Conservation (phyloP, 1,140 invertebrate species). For the Neodiprion lecontei region DNA sequence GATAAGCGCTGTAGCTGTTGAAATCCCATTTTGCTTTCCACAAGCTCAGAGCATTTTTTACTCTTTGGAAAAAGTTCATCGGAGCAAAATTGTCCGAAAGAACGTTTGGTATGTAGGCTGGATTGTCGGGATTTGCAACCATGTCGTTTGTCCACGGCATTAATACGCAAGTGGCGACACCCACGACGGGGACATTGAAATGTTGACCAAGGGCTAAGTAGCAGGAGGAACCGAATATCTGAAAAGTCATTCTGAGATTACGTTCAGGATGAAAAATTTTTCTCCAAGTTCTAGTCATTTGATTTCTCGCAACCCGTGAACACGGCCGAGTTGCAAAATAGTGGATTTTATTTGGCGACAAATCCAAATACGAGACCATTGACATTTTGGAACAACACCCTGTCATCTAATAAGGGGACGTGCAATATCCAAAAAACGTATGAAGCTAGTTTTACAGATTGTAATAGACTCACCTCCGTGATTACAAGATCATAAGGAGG, state of each 20-base stretch:
- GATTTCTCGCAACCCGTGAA: not conserved
- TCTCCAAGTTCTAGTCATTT: not conserved
- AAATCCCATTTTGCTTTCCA: not conserved
- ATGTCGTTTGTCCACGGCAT: conserved; percentile 70
- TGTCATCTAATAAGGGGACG: too few relatives aligned
- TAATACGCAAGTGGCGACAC: conserved; percentile 64
- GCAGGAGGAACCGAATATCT: conserved; percentile 52
- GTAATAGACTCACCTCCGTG: conserved; percentile 32
- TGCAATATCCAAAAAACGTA: too few relatives aligned
- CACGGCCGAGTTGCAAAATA: too few relatives aligned
- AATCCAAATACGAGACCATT: too few relatives aligned
- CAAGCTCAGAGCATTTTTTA: conserved; percentile 57
- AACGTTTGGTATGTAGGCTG: conserved; percentile 67
- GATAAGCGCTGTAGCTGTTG: conserved; percentile 29
- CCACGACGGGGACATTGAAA: conserved; percentile 66
- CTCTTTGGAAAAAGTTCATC: conserved; percentile 68
- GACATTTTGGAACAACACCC: too few relatives aligned
- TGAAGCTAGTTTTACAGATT: too few relatives aligned
- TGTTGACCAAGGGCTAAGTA: conserved; percentile 63
- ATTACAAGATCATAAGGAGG: conserved; percentile 44
- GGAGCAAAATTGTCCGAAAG: conserved; percentile 61
- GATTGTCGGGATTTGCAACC: conserved; percentile 68
- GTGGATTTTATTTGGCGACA: too few relatives aligned
- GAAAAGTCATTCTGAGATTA: not conserved
- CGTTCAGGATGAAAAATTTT: too few relatives aligned